These are phyloP conservation scores for Leiothrix lutea DNA, from an alignment of 2,113 vertebrate species.

Conservation along the genomic window DNA sequence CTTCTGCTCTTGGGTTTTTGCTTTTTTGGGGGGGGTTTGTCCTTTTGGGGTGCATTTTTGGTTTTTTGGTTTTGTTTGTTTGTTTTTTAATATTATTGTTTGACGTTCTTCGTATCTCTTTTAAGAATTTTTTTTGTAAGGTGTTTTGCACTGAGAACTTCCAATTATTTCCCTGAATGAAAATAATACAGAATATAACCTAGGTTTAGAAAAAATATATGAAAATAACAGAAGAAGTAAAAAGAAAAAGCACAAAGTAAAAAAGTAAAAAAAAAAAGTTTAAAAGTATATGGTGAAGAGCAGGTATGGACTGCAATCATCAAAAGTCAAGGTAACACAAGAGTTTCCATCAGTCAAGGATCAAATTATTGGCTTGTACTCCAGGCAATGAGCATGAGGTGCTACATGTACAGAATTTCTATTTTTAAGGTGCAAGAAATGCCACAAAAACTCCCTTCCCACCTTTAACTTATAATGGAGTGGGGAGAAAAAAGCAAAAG, in stretches of 20 bases:
- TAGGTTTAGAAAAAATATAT: not conserved
- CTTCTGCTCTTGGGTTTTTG: not conserved
- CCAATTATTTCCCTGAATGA: not conserved
- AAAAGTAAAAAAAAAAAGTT: not conserved
- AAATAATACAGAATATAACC: not conserved
- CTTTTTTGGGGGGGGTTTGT: not conserved
- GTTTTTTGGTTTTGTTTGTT: not conserved
- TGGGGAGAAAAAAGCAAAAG: not conserved
- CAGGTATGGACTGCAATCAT: not conserved
- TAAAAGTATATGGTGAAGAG: not conserved
- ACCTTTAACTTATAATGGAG: not conserved
- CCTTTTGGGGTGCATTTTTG: not conserved
- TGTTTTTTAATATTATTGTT: not conserved
- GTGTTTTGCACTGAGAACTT: not conserved
- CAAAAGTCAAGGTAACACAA: not conserved
- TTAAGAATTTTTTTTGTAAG: not conserved
- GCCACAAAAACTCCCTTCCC: not conserved
- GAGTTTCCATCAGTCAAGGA: not conserved
- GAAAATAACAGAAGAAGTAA: not conserved
- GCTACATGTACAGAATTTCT: not conserved
- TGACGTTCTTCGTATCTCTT: not conserved
- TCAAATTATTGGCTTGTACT: not conserved
- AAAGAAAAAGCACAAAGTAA: not conserved
- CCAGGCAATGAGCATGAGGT: accelerated
- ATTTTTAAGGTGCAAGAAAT: not conserved